Conservation (phyloP, 1,140 invertebrate species). For the Goniozus legneri region DNA sequence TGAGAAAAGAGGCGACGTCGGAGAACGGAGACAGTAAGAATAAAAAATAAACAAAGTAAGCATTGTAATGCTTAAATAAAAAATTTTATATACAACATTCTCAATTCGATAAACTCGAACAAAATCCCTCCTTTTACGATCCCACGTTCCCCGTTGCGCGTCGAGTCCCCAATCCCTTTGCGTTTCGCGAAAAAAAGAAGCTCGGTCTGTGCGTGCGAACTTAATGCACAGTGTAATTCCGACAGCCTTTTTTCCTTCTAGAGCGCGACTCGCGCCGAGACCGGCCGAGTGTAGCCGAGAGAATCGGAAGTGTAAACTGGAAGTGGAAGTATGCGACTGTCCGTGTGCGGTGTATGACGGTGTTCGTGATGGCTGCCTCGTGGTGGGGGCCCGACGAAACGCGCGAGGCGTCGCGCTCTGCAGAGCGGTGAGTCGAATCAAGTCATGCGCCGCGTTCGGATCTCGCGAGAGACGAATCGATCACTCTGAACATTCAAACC, state of each 20-base stretch:
- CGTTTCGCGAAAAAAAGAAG: no score
- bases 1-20: conserved; percentile 30
- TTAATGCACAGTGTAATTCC: no score
- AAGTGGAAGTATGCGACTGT: background rate
- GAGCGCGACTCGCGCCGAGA: no score
- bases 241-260: no score
- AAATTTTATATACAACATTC: conserved; percentile 20
- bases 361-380: no score
- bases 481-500: no score
- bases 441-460: no score
- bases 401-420: conserved; percentile 6
- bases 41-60: conserved; percentile 8
- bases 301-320: conserved; percentile 11
- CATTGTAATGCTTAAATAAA: conserved; percentile 3
- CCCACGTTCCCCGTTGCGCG: background rate
- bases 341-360: no score
- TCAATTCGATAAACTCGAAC: no score
- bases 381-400: background rate
- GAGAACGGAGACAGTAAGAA: conserved; percentile 30
- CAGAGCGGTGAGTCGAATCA: conserved; percentile 18
- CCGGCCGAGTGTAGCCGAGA: conserved; percentile 4
- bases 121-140: conserved; percentile 1
- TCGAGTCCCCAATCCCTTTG: background rate
- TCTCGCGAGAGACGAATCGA: no score
- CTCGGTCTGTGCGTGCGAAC: no score